Evolutionary conservation across 2,888 invertebrate species (phyloP), one percentile per base, ranked within the genome.

Genomic region (Papilio protenor): DNA sequence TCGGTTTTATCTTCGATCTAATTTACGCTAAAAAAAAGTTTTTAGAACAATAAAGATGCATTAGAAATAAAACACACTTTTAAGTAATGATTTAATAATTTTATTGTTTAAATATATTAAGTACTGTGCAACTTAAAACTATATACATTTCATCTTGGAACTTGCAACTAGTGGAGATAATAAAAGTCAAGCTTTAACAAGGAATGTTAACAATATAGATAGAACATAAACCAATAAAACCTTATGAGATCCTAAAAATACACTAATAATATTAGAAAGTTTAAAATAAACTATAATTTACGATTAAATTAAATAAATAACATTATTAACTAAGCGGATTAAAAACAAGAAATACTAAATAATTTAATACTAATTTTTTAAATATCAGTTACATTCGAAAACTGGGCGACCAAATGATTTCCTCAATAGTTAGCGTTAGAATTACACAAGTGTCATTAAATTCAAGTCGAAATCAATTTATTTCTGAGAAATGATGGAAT

Each of bases 81-180:
- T 1, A n/a, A 40, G 2, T n/a, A 16, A n/a, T 45, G 12, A 12
- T 45, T 21, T 45, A 69, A n/a, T 66, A 66, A 64, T 64, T 66
- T 66, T 45, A 45, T 49, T 71, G 47, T 12, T 59, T 59, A 76
- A 75, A 71, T 76, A 76, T 61, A 76, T 76, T 76, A 76, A 71
- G 76, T 76, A 76, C 2, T 75, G 66, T 75, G 76, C 76, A 70
- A 70, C 40, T 40, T 40, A 40, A 40, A 40, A 40, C 8, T 40
- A 40, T 40, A 8, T 40, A 40, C 40, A 40, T 40, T 40, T 40
- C 8, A 40, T 40, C 33, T 5, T 40, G 40, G 40, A 40, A 40
- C 5, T n/a, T n/a, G 40, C 5, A 40, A 40, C 40, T 40, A 40
- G 8, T 40, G 40, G 40, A 40, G 40, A 52, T 18, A 52, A 8